Conservation (phyloP, 2,113 vertebrate genomes). For the Callorhinus ursinus region DNA sequence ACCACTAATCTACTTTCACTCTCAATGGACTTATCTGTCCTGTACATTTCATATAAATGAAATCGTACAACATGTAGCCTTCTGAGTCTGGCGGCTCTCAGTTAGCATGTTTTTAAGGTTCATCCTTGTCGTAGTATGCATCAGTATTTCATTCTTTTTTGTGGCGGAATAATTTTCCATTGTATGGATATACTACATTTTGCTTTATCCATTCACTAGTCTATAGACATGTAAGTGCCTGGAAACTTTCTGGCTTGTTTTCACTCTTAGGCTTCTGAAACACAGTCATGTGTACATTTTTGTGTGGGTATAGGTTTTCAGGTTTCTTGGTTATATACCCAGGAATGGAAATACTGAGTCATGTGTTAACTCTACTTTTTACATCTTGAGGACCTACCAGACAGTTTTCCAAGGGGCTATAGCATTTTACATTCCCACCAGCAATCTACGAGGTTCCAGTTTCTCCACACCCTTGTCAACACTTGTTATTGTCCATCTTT, state of each 20-base stretch:
- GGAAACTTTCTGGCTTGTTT: not conserved
- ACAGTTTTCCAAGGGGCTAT: not conserved
- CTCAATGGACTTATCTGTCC: not conserved
- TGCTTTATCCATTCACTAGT: not conserved
- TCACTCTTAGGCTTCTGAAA: not conserved
- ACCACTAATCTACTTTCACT: not conserved
- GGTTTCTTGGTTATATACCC: not conserved
- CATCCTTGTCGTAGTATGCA: not conserved
- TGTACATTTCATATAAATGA: not conserved
- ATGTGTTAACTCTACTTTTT: not conserved
- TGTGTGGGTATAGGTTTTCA: not conserved
- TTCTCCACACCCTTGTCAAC: not conserved
- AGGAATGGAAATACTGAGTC: not conserved
- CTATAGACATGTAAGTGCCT: not conserved
- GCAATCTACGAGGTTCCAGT: not conserved
- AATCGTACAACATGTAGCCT: not conserved
- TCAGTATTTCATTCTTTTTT: not conserved
- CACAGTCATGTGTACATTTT: not conserved
- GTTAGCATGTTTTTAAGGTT: not conserved
- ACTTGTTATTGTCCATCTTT: not conserved
- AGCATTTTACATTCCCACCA: not conserved
- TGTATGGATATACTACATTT: not conserved
- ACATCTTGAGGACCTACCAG: not conserved
- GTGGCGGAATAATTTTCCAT: not conserved
- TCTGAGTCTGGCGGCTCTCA: not conserved